phyloP scores from a whole-genome alignment of 2,113 vertebrate species.

The Abramis brama region DNA sequence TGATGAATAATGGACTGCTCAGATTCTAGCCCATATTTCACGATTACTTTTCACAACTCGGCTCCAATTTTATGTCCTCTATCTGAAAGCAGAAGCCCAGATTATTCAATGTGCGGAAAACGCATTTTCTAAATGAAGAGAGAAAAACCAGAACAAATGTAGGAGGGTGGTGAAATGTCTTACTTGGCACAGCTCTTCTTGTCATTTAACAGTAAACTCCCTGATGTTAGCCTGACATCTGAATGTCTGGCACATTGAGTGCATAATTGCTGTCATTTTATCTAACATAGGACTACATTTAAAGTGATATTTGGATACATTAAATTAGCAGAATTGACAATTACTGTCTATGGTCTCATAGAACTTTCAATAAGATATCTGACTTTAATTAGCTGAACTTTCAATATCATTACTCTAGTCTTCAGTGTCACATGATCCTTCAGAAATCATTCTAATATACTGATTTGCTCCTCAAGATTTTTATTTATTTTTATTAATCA shows the following conservation, averaged over 20 bases:
- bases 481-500: neutral
- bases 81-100: neutral
- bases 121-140: neutral
- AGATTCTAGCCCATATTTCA: neutral
- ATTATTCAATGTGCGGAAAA: neutral
- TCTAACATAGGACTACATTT: neutral
- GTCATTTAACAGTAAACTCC: slow-evolving; percentile 23
- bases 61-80: neutral
- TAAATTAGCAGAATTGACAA: neutral
- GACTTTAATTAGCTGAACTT: neutral
- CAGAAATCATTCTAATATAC: neutral
- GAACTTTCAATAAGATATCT: neutral
- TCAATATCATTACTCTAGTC: neutral
- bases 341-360: neutral
- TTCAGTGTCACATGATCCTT: neutral
- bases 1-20: neutral
- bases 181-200: slow-evolving; percentile 20
- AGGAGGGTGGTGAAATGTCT: neutral
- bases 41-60: neutral
- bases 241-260: neutral
- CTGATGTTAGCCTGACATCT: slow-evolving; percentile 16
- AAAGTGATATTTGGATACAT: neutral
- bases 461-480: neutral
- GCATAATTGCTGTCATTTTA: neutral
- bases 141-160: neutral